Conservation (phyloP, 2,113 vertebrate species). For the Xenotilapia caudafasciata region DNA sequence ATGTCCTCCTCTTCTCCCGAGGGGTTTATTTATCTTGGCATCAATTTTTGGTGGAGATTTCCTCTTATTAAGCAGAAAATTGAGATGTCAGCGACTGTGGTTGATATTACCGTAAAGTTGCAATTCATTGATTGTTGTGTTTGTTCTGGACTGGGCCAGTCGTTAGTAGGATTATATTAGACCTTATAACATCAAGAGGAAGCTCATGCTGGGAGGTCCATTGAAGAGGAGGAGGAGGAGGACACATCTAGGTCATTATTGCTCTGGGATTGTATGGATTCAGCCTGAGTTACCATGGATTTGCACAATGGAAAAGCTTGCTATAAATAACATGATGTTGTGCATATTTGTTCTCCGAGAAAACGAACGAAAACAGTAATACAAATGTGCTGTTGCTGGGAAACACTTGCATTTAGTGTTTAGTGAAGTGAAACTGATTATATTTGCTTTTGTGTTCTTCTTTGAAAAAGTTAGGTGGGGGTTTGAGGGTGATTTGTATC, state of each 20-base stretch:
- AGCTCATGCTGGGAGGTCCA: background rate
- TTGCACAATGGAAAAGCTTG: background rate
- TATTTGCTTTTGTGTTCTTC: background rate
- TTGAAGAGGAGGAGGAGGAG: background rate
- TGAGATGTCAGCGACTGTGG: background rate
- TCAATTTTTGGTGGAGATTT: conserved; percentile 18
- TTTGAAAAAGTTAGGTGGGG: background rate
- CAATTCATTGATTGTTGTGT: conserved; percentile 20
- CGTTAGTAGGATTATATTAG: background rate
- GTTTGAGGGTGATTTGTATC: background rate
- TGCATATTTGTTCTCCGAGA: background rate
- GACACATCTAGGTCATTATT: background rate
- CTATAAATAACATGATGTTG: background rate
- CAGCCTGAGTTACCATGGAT: background rate
- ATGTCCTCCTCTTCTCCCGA: background rate
- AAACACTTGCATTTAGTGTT: conserved; percentile 25
- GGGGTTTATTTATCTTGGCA: conserved; percentile 41
- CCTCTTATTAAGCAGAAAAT: conserved; percentile 17
- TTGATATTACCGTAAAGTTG: background rate
- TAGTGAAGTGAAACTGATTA: background rate
- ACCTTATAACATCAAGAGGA: background rate
- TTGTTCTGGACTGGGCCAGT: background rate
- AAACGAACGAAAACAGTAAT: background rate
- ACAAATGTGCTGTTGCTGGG: conserved; percentile 22
- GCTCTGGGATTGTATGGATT: background rate